phyloP scores from a whole-genome alignment of 2,797 vertebrate species.

The Poeciliopsis turneri region DNA sequence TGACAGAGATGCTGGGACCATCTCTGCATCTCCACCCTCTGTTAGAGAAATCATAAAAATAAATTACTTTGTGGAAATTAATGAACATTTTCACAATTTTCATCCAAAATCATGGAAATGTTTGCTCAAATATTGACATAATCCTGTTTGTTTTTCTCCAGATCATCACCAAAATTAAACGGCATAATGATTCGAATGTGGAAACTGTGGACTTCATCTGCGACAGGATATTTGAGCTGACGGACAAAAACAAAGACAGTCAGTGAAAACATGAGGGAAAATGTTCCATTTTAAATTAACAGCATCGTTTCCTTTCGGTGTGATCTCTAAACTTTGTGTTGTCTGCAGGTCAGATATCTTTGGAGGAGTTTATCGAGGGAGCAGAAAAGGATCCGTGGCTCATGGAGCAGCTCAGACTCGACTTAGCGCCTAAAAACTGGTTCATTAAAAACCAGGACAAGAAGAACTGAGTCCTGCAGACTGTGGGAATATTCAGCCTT shows the following conservation, averaged over 20 bases:
- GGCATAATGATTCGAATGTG: constrained; percentile 24
- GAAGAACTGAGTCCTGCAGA: constrained; percentile 20
- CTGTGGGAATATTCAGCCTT: neutral
- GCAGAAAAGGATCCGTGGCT: constrained; percentile 78
- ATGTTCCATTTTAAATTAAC: neutral
- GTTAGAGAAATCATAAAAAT: neutral
- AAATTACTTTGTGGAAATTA: neutral
- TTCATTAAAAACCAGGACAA: constrained; percentile 63
- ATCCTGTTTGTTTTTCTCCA: constrained; percentile 22
- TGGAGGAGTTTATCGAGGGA: constrained; percentile 78
- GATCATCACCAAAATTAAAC: constrained; percentile 76
- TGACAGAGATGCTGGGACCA: neutral
- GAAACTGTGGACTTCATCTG: constrained; percentile 63
- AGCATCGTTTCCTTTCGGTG: neutral
- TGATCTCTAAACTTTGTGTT: neutral
- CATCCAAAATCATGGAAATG: neutral
- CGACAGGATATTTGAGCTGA: constrained; percentile 74
- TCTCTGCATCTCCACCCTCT: no score
- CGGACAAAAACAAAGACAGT: constrained; percentile 81
- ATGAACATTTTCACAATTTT: neutral
- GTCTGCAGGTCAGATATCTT: constrained; percentile 70
- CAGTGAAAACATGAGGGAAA: constrained; percentile 19
- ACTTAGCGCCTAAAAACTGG: constrained; percentile 72
- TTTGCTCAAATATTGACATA: neutral
- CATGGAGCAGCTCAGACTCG: constrained; percentile 77